A percentile compares a stretch with the other conserved stretches of the same genome.
These are phyloP conservation scores for Gymnosoma rotundatum DNA, from an alignment of 2,888 invertebrate genomes.

Conservation along the genomic window DNA sequence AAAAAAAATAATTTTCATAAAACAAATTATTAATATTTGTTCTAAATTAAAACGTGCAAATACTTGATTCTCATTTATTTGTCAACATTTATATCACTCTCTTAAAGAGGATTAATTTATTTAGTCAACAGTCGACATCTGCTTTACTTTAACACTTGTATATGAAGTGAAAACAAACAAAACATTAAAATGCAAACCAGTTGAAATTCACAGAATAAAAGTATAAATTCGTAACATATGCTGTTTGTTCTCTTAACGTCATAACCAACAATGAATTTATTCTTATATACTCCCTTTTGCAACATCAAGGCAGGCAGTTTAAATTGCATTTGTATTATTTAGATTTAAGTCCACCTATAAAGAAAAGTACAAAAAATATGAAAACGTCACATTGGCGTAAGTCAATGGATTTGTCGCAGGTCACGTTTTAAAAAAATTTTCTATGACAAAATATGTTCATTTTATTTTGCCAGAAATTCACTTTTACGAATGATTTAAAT, in stretches of 20 bases:
- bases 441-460: conserved; percentile 2
- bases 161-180: not conserved
- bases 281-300: not conserved
- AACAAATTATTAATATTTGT: not conserved
- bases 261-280: not conserved
- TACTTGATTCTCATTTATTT: conserved; percentile 56
- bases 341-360: not conserved
- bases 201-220: conserved; percentile 28
- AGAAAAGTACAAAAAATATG: not conserved
- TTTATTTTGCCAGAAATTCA: not conserved
- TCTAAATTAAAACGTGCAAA: conserved; percentile 52
- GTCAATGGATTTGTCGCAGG: conserved; percentile 71
- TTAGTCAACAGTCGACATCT: conserved; percentile 59
- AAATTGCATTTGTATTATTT: conserved; percentile 40
- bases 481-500: not conserved
- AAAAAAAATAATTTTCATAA: not conserved
- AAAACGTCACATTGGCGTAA: conserved; percentile 67
- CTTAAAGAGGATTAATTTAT: conserved; percentile 50
- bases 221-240: conserved; percentile 38
- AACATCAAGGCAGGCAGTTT: not conserved
- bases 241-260: conserved; percentile 46
- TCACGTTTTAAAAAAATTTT: conserved; percentile 68
- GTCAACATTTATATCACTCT: conserved; percentile 22
- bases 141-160: conserved; percentile 58
- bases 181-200: conserved; percentile 5